Conservation (phyloP, 2,888 invertebrate species). For the Macaria notata region DNA sequence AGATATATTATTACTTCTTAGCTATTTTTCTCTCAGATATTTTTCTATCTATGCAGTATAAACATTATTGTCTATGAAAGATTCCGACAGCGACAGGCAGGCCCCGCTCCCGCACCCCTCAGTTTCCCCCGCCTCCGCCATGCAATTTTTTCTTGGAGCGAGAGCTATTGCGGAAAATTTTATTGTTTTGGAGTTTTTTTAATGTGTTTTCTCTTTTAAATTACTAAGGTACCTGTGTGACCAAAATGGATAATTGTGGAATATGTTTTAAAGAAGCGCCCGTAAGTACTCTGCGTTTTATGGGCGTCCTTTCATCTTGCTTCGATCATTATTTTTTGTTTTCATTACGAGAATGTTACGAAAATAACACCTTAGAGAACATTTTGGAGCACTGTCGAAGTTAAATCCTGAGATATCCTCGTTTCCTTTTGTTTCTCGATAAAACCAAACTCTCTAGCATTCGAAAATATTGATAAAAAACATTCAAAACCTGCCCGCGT, state of each 20-base stretch:
- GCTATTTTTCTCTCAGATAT: too few species aligned
- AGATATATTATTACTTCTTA: not conserved
- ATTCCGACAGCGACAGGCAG: slow-evolving; percentile 1
- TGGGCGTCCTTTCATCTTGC: slow-evolving; percentile 50
- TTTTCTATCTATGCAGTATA: not conserved
- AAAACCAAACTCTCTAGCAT: slow-evolving; percentile 31
- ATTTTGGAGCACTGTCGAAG: slow-evolving; percentile 34
- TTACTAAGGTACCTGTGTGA: slow-evolving; percentile 40
- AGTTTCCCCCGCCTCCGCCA: slow-evolving; percentile 56
- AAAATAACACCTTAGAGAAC: slow-evolving; percentile 62
- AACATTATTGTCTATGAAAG: slow-evolving; percentile 17
- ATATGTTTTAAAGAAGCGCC: slow-evolving; percentile 72
- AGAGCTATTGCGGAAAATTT: slow-evolving; percentile 57
- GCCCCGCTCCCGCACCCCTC: slow-evolving; percentile 11
- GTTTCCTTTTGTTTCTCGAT: slow-evolving; percentile 31
- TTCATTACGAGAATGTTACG: slow-evolving; percentile 69
- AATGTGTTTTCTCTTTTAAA: slow-evolving; percentile 52
- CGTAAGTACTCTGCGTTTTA: slow-evolving; percentile 58
- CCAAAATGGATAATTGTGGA: slow-evolving; percentile 76
- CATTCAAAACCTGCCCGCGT: slow-evolving; percentile 78
- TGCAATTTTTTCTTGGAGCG: slow-evolving; percentile 54
- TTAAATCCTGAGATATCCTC: slow-evolving; percentile 21
- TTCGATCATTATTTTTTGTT: slow-evolving; percentile 71
- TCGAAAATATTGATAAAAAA: slow-evolving; percentile 53
- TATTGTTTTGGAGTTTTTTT: slow-evolving; percentile 56